Conservation (phyloP, 2,797 vertebrate species). For the Myripristis jacobus region DNA sequence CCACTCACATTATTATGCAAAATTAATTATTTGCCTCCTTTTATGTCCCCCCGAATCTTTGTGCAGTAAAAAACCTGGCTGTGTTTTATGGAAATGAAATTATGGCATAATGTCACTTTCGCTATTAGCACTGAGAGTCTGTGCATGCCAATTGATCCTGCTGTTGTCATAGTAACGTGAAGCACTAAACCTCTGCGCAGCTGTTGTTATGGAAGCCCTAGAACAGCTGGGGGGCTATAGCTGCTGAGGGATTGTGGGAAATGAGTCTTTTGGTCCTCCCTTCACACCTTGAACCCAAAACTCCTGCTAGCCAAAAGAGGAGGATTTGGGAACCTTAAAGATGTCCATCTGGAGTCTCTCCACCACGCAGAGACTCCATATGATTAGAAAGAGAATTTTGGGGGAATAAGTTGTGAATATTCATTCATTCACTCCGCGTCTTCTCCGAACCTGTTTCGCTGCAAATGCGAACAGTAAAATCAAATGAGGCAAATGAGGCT, state of each 20-base stretch:
- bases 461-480: conserved; percentile 45
- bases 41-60: conserved; percentile 66
- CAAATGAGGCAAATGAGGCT: conserved; percentile 67
- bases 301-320: conserved; percentile 55
- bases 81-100: conserved; percentile 82
- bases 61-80: conserved; percentile 67
- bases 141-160: conserved; percentile 83
- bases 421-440: conserved; percentile 50
- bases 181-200: conserved; percentile 85
- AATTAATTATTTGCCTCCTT: conserved; percentile 73
- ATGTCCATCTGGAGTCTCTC: conserved; percentile 65
- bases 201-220: conserved; percentile 86
- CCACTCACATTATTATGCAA: conserved; percentile 65
- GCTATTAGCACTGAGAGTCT: conserved; percentile 81
- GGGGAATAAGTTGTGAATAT: conserved; percentile 63
- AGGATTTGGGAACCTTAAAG: conserved; percentile 71
- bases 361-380: conserved; percentile 21
- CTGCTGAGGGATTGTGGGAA: conserved; percentile 84
- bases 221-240: conserved; percentile 86
- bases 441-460: conserved; percentile 53
- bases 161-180: conserved; percentile 87
- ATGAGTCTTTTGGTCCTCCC: conserved; percentile 77
- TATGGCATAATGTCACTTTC: conserved; percentile 83
- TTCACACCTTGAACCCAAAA: conserved; percentile 79
- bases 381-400: conserved; percentile 54